phyloP scores from a whole-genome alignment of 2,888 invertebrate genomes.

The Euzophera pinguis region DNA sequence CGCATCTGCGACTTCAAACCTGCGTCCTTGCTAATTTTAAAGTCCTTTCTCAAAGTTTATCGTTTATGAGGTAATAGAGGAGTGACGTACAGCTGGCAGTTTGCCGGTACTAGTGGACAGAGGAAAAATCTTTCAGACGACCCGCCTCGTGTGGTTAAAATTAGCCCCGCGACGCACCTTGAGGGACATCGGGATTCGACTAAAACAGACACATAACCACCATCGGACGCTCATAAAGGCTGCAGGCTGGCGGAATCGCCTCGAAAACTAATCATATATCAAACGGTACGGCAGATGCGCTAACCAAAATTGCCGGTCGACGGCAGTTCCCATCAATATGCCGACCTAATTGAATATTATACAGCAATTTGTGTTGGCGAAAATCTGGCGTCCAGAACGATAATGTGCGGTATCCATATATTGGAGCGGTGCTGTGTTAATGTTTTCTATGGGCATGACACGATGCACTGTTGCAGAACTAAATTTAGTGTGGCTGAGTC shows the following conservation, averaged over 20 bases:
- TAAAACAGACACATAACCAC: conserved; percentile 21
- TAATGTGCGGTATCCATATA: conserved; percentile 73
- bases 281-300: conserved; percentile 65
- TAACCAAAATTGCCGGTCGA: conserved; percentile 69
- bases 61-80: conserved; percentile 71
- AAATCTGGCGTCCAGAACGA: conserved; percentile 56
- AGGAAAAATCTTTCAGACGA: conserved; percentile 58
- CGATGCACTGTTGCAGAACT: conserved; percentile 72
- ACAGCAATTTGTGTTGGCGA: conserved; percentile 76
- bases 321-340: conserved; percentile 64
- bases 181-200: conserved; percentile 47
- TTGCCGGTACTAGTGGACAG: conserved; percentile 72
- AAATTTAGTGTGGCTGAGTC: conserved; percentile 56
- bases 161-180: conserved; percentile 59
- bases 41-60: conserved; percentile 74
- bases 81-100: conserved; percentile 71
- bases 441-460: conserved; percentile 68
- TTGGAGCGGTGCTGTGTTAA: conserved; percentile 58
- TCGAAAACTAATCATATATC: conserved; percentile 75
- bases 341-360: conserved; percentile 77
- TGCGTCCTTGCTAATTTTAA: conserved; percentile 77
- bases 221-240: conserved; percentile 13
- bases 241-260: conserved; percentile 2
- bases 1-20: conserved; percentile 37
- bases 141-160: conserved; percentile 50